phyloP scores from a whole-genome alignment of 2,888 invertebrate species.

The Drosophila demipolita region DNA sequence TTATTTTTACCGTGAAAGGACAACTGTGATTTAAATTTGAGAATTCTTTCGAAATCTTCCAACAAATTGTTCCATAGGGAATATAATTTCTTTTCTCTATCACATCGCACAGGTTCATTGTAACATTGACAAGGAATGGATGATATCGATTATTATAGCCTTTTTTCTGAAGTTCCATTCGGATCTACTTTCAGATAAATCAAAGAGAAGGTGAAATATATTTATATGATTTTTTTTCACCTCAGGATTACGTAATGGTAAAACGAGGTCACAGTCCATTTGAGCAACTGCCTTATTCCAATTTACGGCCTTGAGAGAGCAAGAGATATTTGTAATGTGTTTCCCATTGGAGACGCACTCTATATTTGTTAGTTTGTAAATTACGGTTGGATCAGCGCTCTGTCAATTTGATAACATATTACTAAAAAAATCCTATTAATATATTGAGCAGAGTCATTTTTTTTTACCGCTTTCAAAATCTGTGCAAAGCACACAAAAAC shows the following conservation, averaged over 20 bases:
- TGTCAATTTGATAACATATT: conserved; percentile 4
- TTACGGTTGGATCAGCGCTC: conserved; percentile 14
- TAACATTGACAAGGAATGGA: conserved; percentile 53
- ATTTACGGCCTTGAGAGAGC: conserved; percentile 42
- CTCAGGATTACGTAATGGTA: conserved; percentile 34
- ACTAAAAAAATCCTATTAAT: background rate
- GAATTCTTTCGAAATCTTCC: background rate
- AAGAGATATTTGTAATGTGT: conserved; percentile 24
- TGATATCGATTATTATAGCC: conserved; percentile 52
- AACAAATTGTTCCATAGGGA: conserved; percentile 33
- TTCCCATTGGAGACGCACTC: conserved; percentile 20
- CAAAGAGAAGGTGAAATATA: background rate
- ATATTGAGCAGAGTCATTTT: background rate
- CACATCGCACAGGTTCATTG: conserved; percentile 48
- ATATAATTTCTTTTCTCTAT: conserved; percentile 34
- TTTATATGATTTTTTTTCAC: conserved; percentile 9
- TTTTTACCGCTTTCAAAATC: conserved; percentile 1
- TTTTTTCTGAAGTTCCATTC: conserved; percentile 33
- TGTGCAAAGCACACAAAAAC: background rate
- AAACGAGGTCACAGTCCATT: conserved; percentile 40
- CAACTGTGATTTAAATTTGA: conserved; percentile 58
- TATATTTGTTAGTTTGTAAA: conserved; percentile 47
- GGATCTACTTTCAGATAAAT: conserved; percentile 11
- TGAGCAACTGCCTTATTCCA: conserved; percentile 48
- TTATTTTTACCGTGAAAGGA: conserved; percentile 28